phyloP scores from a whole-genome alignment of 2,113 vertebrate genomes.

The Heterocephalus glaber region DNA sequence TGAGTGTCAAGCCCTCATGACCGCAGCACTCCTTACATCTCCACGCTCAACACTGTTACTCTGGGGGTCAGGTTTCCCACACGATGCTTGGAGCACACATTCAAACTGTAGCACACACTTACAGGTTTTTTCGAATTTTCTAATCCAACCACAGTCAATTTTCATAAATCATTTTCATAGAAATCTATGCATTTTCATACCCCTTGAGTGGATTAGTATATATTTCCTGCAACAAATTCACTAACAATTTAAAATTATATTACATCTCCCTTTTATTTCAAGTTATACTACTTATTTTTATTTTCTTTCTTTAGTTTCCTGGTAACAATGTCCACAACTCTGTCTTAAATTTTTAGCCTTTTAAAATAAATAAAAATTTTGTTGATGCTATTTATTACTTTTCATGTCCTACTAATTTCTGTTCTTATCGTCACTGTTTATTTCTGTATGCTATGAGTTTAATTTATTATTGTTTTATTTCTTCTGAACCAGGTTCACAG shows the following conservation, averaged over 20 bases:
- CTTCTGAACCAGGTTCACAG: background rate
- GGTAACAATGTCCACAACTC: background rate
- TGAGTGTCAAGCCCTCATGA: too few relatives aligned
- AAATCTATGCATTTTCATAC: background rate
- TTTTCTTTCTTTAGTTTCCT: background rate
- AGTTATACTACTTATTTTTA: background rate
- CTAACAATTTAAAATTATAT: background rate
- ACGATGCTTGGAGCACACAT: too few relatives aligned
- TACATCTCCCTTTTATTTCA: background rate
- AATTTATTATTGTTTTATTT: background rate
- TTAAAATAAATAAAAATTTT: background rate
- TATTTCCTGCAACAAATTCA: background rate
- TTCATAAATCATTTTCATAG: background rate
- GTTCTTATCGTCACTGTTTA: background rate
- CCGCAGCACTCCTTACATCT: background rate
- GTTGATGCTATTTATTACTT: background rate
- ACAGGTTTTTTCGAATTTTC: background rate
- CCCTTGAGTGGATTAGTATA: background rate
- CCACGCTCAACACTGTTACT: background rate
- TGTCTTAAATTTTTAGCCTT: background rate
- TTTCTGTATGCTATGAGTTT: background rate
- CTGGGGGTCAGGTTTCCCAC: background rate
- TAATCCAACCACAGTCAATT: background rate
- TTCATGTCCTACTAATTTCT: background rate
- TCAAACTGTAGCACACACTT: background rate